Base-by-base conservation (phyloP, 2,888 invertebrate species). In the Cataglyphis cursor region DNA sequence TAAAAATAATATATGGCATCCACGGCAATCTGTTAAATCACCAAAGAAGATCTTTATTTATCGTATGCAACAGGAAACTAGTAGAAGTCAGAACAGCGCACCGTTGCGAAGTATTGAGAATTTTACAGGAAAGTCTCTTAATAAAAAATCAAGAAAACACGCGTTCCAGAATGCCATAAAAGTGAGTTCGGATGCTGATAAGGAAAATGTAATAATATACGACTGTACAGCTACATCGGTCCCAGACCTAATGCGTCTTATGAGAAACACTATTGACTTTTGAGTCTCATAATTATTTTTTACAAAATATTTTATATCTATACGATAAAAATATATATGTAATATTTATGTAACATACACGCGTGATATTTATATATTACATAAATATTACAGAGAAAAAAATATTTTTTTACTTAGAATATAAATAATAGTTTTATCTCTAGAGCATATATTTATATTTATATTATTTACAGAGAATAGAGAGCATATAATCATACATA, bases 361-460 rank as follows among this genome's bases (percentile, higher is more conserved):
- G 18, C 18, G 5, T 44, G 15, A 44, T 48, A 48, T 48, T 18
- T 48, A 18, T 48, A 48, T 48, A 18, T 48, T 48, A 48, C 48
- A 48, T 48, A 48, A 48, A 48, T 48, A 48, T 48, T 18, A 48
- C 48, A 18, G 6, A 18, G 6, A 48, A 6, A 6, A 51, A 51
- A 35, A 35, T 35, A 35, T 35, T 35, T 35, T 35, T 51, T 51
- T 8, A 51, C 6, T 51, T 51, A n/a, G 51, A 51, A 51, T n/a
- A 51, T 51, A 51, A n/a, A n/a, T 48, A 48, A 48, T 51, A n/a
- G 51, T 51, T 51, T 51, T 51, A 51, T n/a, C n/a, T 51, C n/a
- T n/a, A 51, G 51, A n/a, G 51, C 8, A 51, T 8, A 51, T 51
- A 51, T 48, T 48, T 48, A 48, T 5, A 48, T 15, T 48, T 4